Base-by-base conservation (phyloP, 2,113 vertebrate genomes). In the Scalopus aquaticus region DNA sequence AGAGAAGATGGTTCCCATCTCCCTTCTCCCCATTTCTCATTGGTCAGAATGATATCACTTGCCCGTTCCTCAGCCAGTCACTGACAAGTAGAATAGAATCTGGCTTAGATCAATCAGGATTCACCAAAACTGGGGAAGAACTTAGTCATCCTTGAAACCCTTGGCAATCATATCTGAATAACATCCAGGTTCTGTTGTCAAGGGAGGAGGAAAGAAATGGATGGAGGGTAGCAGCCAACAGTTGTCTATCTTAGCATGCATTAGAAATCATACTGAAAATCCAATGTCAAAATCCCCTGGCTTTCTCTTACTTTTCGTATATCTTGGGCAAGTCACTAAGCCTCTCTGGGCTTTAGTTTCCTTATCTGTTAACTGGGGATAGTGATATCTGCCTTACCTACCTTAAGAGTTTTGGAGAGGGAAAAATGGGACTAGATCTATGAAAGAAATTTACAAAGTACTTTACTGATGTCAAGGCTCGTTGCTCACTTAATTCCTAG, bases 401-500 rank as follows among this genome's bases (percentile, higher is more conserved):
- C 8, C 13, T 87, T 54, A 88, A 65, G n/a, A 49, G 44, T 70
- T 88, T 15, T 88, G 44, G 32, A 88, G 58, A 90, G 74, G 20
- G 54, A 88, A 32, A 67, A 69, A 62, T 62, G 69, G 76, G 28
- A 42, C 19, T 77, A 49, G 8, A 46, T 88, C 6, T 82, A 56
- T 70, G 42, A 91, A 93, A 86, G 42, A 86, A 82, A 60, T 58
- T 74, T 69, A 60, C 15, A 86, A 72, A 86, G 10, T 62, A 69
- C 79, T 73, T 62, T 44, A 46, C 46, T 51, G 44, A 26, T 85
- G 62, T 44, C 30, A 60, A 89, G 32, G 35, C 42, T 84, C 79
- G 4, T 69, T 93, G 46, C 9, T 90, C 58, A 95, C 67, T 69
- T 76, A 88, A 81, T 96, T 94, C 17, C 85, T 90, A 85, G 58